These are phyloP conservation scores for Abrostola tripartita DNA, from an alignment of 2,888 invertebrate species.

Conservation along the genomic window DNA sequence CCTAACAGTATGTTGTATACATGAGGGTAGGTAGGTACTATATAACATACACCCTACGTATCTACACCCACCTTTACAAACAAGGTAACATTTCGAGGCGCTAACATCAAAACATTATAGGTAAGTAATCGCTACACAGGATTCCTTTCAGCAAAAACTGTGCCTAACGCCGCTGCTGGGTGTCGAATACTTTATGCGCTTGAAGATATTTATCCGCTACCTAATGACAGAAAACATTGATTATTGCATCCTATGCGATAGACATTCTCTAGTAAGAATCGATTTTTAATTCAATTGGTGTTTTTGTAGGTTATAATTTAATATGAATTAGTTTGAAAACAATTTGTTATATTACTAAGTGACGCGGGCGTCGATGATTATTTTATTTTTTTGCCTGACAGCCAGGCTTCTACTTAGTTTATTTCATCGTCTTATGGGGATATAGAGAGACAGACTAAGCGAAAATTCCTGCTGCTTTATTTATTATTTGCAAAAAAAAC, in stretches of 20 bases:
- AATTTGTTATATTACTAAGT: conserved; percentile 37
- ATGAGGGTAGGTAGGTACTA: too few species aligned
- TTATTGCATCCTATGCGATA: conserved; percentile 37
- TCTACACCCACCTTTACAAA: conserved; percentile 32
- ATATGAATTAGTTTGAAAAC: conserved; percentile 24
- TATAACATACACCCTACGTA: too few species aligned
- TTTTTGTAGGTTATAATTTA: conserved; percentile 43
- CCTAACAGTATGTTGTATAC: too few species aligned
- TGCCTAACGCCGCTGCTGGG: conserved; percentile 39
- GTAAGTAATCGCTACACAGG: conserved; percentile 39
- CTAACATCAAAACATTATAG: conserved; percentile 30
- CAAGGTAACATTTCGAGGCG: conserved; percentile 37
- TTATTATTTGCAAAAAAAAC: too few species aligned
- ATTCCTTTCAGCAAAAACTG: conserved; percentile 46
- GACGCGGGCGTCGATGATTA: conserved; percentile 7
- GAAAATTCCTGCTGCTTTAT: too few species aligned
- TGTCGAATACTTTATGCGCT: conserved; percentile 44
- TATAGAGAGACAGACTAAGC: too few species aligned
- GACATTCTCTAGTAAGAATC: conserved; percentile 37
- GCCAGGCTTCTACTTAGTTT: not conserved
- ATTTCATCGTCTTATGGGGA: not conserved
- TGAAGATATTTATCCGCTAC: conserved; percentile 44
- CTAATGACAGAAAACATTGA: conserved; percentile 53
- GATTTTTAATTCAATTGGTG: conserved; percentile 19
- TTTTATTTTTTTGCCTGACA: not conserved